Base-by-base conservation (phyloP, 2,113 vertebrate genomes). In the Oostethus manadensis region DNA sequence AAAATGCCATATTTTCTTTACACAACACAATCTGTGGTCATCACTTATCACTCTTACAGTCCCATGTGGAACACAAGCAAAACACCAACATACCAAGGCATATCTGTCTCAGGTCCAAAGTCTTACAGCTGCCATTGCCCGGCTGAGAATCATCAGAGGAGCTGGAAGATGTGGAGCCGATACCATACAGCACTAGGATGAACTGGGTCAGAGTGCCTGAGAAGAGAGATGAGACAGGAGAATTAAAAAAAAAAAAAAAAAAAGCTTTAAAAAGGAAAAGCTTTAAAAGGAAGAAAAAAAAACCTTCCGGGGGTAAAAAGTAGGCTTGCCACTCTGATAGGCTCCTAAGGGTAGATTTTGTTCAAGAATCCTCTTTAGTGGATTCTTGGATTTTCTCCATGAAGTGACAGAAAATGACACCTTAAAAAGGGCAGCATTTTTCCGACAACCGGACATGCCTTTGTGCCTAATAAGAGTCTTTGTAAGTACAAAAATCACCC, bases 191-290 rank as follows among this genome's bases (percentile, higher is more conserved):
- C 56, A 98, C 93, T 1, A 99, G 86, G 0, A 84, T 88, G 88
- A 98, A 97, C 88, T 96, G 94, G 59, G 94, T 98, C 82, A 99
- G 90, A 0, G 96, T 98, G 70, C 97, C 96, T 98, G 69, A 26
- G 54, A 1, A 29, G 51, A 66, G 62, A 68, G 49, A 72, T 35
- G 21, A 73, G 20, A 59, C 51, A 3, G 11, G 45, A 64, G 50
- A 67, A 22, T 20, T 33, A 22, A 10, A 40, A 22, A 54, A 51
- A 22, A 43, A n/a, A n/a, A n/a, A n/a, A n/a, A n/a, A n/a, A n/a
- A n/a, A n/a, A n/a, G n/a, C n/a, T n/a, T n/a, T n/a, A n/a, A n/a
- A n/a, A n/a, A n/a, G n/a, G n/a, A n/a, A 43, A 44, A n/a, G 8
- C 6, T 8, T 33, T 35, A 33, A 14, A 21, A 10, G 17, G 16